A percentile compares a stretch with the other conserved stretches of the same genome.
phyloP scores from a whole-genome alignment of 2,113 vertebrate species.

The Chaetodon auriga region DNA sequence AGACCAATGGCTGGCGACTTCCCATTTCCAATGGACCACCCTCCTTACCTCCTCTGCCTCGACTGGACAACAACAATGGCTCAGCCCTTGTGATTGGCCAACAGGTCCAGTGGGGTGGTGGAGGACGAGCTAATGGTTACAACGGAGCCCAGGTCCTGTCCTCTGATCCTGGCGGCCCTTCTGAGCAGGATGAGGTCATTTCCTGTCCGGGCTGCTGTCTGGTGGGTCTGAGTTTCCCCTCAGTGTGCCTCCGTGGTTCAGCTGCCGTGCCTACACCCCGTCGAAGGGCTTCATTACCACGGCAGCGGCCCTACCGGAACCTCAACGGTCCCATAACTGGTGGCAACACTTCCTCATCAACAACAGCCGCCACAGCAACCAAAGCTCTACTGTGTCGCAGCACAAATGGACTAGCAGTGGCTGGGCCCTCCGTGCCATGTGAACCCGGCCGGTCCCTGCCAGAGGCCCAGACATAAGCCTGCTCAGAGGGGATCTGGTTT shows the following conservation, averaged over 20 bases:
- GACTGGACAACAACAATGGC: slow-evolving; percentile 88
- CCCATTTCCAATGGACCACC: slow-evolving; percentile 78
- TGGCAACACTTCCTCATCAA: slow-evolving; percentile 28
- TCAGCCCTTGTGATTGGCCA: slow-evolving; percentile 82
- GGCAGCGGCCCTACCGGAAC: slow-evolving; percentile 87
- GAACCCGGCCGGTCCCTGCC: slow-evolving; percentile 90
- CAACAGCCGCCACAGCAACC: slow-evolving; percentile 66
- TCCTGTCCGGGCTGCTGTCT: slow-evolving; percentile 92
- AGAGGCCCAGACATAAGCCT: slow-evolving; percentile 87
- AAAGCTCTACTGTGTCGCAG: slow-evolving; percentile 85
- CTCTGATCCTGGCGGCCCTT: slow-evolving; percentile 54
- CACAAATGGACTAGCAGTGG: slow-evolving; percentile 58
- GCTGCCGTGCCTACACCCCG: slow-evolving; percentile 70
- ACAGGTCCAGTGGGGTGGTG: slow-evolving; percentile 84
- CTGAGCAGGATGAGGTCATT: slow-evolving; percentile 90
- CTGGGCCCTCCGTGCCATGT: slow-evolving; percentile 64
- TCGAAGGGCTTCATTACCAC: slow-evolving; percentile 71
- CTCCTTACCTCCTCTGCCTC: slow-evolving; percentile 73
- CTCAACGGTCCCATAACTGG: slow-evolving; percentile 86
- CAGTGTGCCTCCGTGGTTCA: slow-evolving; percentile 86
- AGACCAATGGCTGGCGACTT: slow-evolving; percentile 80
- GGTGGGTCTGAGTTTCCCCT: slow-evolving; percentile 88
- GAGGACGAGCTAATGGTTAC: slow-evolving; percentile 71
- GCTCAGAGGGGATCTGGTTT: not conserved
- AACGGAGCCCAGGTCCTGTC: slow-evolving; percentile 58